Conservation (phyloP, 1,140 invertebrate species). For the Papilio polyxenes region DNA sequence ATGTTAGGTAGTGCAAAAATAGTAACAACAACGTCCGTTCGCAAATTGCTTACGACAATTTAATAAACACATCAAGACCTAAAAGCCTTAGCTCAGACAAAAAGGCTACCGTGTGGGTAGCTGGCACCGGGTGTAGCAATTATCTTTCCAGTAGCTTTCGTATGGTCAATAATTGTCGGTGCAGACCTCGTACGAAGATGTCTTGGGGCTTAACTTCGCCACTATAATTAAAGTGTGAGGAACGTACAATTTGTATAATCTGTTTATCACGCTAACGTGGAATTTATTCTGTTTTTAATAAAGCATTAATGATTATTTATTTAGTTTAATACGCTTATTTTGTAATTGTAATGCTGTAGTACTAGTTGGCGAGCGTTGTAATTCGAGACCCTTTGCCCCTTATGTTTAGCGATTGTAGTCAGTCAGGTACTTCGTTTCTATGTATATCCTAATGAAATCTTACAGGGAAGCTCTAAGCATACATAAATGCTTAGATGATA, state of each 20-base stretch:
- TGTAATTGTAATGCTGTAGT: neutral
- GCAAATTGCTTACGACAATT: slow-evolving; percentile 65
- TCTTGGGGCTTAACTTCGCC: slow-evolving; percentile 16
- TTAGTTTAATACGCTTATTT: neutral
- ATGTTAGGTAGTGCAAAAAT: slow-evolving; percentile 17
- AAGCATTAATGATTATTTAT: slow-evolving; percentile 16
- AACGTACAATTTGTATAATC: slow-evolving; percentile 31
- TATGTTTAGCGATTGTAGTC: neutral
- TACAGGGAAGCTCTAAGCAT: neutral
- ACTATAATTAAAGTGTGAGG: slow-evolving; percentile 19
- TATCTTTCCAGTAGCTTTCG: slow-evolving; percentile 15
- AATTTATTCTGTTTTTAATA: slow-evolving; percentile 33
- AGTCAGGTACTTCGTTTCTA: neutral
- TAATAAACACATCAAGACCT: slow-evolving; percentile 69
- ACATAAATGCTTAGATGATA: neutral
- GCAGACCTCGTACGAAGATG: slow-evolving; percentile 26
- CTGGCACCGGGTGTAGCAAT: neutral
- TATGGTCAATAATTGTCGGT: slow-evolving; percentile 30
- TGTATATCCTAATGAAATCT: neutral
- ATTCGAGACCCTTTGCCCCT: too few species aligned
- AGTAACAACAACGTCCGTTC: slow-evolving; percentile 37
- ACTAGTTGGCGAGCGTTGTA: too few species aligned
- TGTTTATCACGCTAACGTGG: slow-evolving; percentile 29
- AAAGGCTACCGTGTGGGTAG: slow-evolving; percentile 4
- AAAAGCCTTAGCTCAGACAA: slow-evolving; percentile 47